Base-by-base conservation (phyloP, 2,113 vertebrate genomes). In the Anguilla japonica region DNA sequence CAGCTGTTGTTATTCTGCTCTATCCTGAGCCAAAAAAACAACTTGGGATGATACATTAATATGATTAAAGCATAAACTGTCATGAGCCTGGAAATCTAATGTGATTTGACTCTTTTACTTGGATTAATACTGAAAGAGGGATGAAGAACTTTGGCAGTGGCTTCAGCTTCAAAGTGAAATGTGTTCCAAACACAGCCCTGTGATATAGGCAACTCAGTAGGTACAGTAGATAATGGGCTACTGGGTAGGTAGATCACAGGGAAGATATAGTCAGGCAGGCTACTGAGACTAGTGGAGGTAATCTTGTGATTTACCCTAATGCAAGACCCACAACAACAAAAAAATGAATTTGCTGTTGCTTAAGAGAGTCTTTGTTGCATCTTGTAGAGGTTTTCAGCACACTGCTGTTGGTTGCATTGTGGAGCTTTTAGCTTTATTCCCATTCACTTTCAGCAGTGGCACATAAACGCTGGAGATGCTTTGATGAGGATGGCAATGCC, bases 361-460 rank as follows among this genome's bases (percentile, higher is more conserved):
- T 82, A 50, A 46, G 46, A 82, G 46, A 26, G 40, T 40, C 41
- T 82, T 50, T 75, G 71, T 81, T 81, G 39, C 20, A 18, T n/a
- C 53, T 26, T 53, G 46, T 39, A 39, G 29, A 46, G 50, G 53
- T 83, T 80, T 80, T 83, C 82, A 83, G 53, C 22, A 26, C 39
- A 53, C 82, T 83, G 50, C 53, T 60, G 50, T 60, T 60, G 50
- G 40, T 83, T 83, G 82, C 29, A 57, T 57, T 82, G 41, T 82
- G 46, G 16, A 15, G 14, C 39, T 26, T 82, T 46, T 82, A 18
- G 26, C 50, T 83, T 83, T 41, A 80, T 80, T 39, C 26, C 50
- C 82, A 83, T 83, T 83, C 53, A 83, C 82, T 56, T 29, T 29
- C 53, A 60, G 82, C 50, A 83, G 53, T 83, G 82, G 82, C 53